These are phyloP conservation scores for Margaritifera margaritifera DNA, from an alignment of 2,888 invertebrate genomes.

Conservation along the genomic window DNA sequence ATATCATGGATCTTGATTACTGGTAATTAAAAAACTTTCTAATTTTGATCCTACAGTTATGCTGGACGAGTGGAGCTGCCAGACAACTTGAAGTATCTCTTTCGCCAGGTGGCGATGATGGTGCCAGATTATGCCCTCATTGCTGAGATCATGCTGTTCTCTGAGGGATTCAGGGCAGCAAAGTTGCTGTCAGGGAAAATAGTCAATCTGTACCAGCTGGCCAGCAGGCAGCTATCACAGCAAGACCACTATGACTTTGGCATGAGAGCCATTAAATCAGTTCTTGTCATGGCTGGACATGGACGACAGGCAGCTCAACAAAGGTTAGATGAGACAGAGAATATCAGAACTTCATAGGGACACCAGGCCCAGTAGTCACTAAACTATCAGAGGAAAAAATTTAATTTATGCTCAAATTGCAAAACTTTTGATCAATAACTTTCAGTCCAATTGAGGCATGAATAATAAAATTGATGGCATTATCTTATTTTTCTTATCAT, in stretches of 20 bases:
- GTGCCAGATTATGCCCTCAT: constrained; percentile 72
- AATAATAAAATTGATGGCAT: too few relatives aligned
- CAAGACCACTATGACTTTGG: constrained; percentile 74
- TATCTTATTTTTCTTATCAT: too few relatives aligned
- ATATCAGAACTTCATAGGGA: too few relatives aligned
- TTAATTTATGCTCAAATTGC: too few relatives aligned
- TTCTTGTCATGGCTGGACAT: constrained; percentile 72
- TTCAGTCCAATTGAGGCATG: neutral
- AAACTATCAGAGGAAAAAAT: too few relatives aligned
- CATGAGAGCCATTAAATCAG: constrained; percentile 73
- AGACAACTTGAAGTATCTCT: constrained; percentile 72
- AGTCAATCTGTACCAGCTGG: constrained; percentile 71
- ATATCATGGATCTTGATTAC: neutral
- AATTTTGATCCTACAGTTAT: constrained; percentile 55
- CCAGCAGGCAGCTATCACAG: constrained; percentile 71
- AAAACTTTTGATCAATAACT: neutral
- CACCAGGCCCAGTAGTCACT: too few relatives aligned
- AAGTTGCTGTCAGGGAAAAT: constrained; percentile 72
- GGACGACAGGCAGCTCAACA: constrained; percentile 63
- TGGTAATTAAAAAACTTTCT: neutral
- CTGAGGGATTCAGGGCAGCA: constrained; percentile 71
- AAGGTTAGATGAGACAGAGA: constrained; percentile 43
- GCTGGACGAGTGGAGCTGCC: constrained; percentile 72
- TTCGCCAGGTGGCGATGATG: constrained; percentile 73
- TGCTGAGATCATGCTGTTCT: constrained; percentile 73